Percentiles rank a stretch among this genome's conserved stretches.
These are phyloP conservation scores for Hippocampus zosterae DNA, from an alignment of 2,113 vertebrate genomes.

Conservation along the genomic window DNA sequence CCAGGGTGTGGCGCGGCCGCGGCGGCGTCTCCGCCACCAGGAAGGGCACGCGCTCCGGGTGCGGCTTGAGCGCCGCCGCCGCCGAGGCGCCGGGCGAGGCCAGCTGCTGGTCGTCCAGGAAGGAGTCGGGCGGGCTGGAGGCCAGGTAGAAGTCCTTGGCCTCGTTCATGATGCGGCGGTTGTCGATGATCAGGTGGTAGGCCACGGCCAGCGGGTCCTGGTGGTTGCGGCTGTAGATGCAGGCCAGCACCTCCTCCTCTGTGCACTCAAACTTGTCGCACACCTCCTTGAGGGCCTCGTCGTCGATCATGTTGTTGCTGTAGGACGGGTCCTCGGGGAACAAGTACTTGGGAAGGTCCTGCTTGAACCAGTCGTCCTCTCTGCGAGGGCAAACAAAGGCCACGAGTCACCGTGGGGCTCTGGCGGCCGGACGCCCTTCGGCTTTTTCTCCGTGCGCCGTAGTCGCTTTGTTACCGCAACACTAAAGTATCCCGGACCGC, in stretches of 20 bases:
- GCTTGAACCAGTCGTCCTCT: conserved; percentile 97
- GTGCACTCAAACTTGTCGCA: conserved; percentile 97
- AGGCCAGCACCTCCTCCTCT: conserved; percentile 92
- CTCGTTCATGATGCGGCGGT: conserved; percentile 97
- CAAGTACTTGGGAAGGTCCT: conserved; percentile 92
- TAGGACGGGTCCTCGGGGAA: conserved; percentile 96
- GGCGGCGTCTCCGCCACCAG: conserved; percentile 83
- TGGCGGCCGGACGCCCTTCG: too few relatives aligned
- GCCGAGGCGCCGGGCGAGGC: conserved; percentile 52
- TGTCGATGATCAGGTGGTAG: conserved; percentile 98
- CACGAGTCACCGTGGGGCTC: too few relatives aligned
- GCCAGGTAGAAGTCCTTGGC: conserved; percentile 98
- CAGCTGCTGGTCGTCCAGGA: conserved; percentile 89
- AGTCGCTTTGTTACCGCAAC: too few relatives aligned
- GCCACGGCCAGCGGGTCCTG: conserved; percentile 94
- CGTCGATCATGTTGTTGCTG: conserved; percentile 95
- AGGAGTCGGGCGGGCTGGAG: conserved; percentile 91
- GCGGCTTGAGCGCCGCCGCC: conserved; percentile 73
- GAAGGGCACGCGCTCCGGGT: conserved; percentile 93
- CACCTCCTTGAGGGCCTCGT: conserved; percentile 96
- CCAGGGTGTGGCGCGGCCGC: conserved; percentile 86
- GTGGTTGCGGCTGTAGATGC: conserved; percentile 90
- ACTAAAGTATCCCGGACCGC: too few relatives aligned
- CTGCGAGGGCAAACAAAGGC: conserved; percentile 52
- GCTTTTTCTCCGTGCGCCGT: too few relatives aligned